phyloP scores from a whole-genome alignment of 1,140 invertebrate species.

The Matsumurasca onukii region DNA sequence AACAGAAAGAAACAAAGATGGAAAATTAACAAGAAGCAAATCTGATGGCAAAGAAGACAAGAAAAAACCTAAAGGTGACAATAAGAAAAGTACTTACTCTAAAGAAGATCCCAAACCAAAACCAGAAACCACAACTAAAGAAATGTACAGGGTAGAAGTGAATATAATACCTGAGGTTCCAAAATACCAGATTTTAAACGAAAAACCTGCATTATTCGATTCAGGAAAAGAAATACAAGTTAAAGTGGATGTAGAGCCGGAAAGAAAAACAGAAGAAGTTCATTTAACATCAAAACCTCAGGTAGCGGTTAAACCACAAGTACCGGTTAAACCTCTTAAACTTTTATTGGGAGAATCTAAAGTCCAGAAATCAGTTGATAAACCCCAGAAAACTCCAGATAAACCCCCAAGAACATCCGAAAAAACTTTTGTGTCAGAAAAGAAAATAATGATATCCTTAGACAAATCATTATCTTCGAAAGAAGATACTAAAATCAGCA shows the following conservation, averaged over 20 bases:
- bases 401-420: constrained; percentile 8
- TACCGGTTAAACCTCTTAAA: constrained; percentile 5
- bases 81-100: constrained; percentile 27
- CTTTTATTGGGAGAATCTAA: background rate
- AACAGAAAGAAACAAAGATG: constrained; percentile 28
- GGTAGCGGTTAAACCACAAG: background rate
- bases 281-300: background rate
- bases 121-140: too few relatives aligned
- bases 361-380: background rate
- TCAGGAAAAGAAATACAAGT: constrained; percentile 12
- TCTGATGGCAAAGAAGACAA: constrained; percentile 30
- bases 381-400: constrained; percentile 4
- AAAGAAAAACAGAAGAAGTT: background rate
- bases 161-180: too few relatives aligned
- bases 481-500: too few relatives aligned
- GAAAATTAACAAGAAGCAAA: constrained; percentile 30
- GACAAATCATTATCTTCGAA: too few relatives aligned
- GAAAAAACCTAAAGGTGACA: constrained; percentile 30
- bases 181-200: too few relatives aligned
- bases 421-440: background rate
- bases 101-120: constrained; percentile 19
- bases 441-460: too few relatives aligned
- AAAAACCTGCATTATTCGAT: too few relatives aligned
- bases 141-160: too few relatives aligned
- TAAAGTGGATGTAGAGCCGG: constrained; percentile 18